Conservation (phyloP, 2,113 vertebrate genomes). For the Dendrocopos noguchii region DNA sequence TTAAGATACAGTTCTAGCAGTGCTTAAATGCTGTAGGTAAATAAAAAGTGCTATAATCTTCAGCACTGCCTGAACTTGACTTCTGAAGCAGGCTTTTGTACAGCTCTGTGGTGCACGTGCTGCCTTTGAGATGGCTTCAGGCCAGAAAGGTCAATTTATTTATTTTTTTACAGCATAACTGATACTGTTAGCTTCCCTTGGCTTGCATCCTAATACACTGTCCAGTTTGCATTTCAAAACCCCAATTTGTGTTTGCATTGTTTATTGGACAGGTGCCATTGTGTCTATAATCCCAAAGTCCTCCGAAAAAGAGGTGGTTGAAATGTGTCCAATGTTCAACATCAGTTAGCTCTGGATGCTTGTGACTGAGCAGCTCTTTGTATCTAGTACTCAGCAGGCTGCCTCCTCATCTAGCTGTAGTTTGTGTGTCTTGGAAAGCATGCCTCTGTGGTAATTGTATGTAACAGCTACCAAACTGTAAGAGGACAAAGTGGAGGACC, state of each 20-base stretch:
- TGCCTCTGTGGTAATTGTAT: constrained; percentile 44
- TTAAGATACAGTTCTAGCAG: not conserved
- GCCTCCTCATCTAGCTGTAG: constrained; percentile 4
- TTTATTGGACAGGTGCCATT: not conserved
- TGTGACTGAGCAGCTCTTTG: constrained; percentile 50
- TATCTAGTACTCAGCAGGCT: constrained; percentile 30
- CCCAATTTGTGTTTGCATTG: not conserved
- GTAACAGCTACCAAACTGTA: constrained; percentile 15
- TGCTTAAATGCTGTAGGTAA: not conserved
- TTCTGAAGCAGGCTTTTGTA: not conserved
- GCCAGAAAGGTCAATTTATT: constrained; percentile 30
- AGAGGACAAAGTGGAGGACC: constrained; percentile 15
- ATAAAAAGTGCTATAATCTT: not conserved
- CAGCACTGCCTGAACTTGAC: not conserved
- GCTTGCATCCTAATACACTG: not conserved
- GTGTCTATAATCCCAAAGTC: not conserved
- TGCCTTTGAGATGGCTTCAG: constrained; percentile 15
- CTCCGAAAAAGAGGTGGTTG: not conserved
- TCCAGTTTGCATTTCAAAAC: constrained; percentile 24
- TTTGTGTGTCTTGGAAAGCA: constrained; percentile 58
- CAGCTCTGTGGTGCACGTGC: constrained; percentile 3
- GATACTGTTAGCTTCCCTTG: not conserved
- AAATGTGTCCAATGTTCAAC: not conserved
- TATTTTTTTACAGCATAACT: constrained; percentile 67
- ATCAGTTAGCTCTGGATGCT: constrained; percentile 32